These are phyloP conservation scores for Ctenicera cuprea DNA, from an alignment of 2,888 invertebrate species.

Conservation along the genomic window DNA sequence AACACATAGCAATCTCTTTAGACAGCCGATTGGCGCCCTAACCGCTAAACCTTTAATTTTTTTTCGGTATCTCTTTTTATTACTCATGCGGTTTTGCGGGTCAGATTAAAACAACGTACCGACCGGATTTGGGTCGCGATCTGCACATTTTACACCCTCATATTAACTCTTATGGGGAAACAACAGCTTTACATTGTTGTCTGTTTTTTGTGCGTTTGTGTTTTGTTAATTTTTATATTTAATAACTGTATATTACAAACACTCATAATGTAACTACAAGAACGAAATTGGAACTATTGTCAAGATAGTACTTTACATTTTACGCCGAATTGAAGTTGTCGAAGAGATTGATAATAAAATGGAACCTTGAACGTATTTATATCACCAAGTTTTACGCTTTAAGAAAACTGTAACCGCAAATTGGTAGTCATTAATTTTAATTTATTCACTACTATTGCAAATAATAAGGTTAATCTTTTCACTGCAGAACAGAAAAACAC, in stretches of 20 bases:
- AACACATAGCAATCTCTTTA: neutral
- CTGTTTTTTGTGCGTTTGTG: no score
- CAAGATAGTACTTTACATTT: no score
- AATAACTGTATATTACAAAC: no score
- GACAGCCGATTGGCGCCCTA: constrained; percentile 12
- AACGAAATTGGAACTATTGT: no score
- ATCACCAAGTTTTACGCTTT: neutral
- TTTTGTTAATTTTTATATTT: no score
- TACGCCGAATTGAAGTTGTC: neutral
- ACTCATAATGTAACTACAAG: no score
- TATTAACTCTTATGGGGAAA: constrained; percentile 9
- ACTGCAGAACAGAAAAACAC: neutral
- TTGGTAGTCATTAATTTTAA: constrained; percentile 2
- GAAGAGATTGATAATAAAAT: neutral
- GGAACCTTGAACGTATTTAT: constrained; percentile 12
- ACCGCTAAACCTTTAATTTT: constrained; percentile 26
- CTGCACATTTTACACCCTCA: constrained; percentile 12
- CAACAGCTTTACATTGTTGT: neutral
- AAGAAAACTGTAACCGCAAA: constrained; percentile 2
- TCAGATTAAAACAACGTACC: constrained; percentile 27
- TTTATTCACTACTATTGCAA: neutral
- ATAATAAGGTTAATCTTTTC: neutral
- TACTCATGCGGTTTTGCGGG: constrained; percentile 32
- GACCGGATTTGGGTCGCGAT: constrained; percentile 17
- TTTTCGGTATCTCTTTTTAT: constrained; percentile 24